These are phyloP conservation scores for Cantharis lateralis DNA, from an alignment of 2,888 invertebrate genomes.

Conservation along the genomic window DNA sequence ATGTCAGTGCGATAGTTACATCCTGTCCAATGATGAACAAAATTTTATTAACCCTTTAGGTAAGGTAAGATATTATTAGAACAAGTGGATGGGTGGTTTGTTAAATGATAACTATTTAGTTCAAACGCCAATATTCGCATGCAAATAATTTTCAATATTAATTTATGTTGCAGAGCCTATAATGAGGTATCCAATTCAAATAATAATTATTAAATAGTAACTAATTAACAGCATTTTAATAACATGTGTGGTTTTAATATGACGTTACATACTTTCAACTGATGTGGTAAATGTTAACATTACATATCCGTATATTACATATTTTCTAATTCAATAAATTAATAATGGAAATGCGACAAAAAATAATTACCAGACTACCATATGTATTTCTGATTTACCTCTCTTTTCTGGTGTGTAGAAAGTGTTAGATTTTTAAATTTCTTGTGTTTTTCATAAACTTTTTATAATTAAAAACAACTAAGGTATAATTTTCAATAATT, in stretches of 20 bases:
- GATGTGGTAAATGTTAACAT: not conserved
- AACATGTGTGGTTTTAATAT: not conserved
- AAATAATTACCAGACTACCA: too few relatives aligned
- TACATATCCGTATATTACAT: not conserved
- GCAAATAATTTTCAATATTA: not conserved
- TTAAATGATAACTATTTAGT: not conserved
- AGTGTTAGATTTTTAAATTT: too few relatives aligned
- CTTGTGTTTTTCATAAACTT: too few relatives aligned
- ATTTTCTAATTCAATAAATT: not conserved
- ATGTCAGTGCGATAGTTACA: not conserved
- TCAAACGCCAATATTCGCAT: not conserved
- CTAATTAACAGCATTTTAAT: not conserved
- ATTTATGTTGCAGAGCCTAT: not conserved
- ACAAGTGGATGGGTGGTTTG: too few relatives aligned
- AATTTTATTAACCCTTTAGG: not conserved
- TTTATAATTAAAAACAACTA: too few relatives aligned
- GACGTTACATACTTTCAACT: not conserved
- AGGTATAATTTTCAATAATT: too few relatives aligned
- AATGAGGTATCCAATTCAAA: not conserved
- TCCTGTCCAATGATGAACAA: not conserved
- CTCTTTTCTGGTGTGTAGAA: too few relatives aligned
- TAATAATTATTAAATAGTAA: not conserved
- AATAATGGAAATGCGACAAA: not conserved
- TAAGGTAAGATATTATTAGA: not conserved
- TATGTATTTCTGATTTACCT: too few relatives aligned